phyloP scores from a whole-genome alignment of 2,113 vertebrate species.

The Neogobius melanostomus region DNA sequence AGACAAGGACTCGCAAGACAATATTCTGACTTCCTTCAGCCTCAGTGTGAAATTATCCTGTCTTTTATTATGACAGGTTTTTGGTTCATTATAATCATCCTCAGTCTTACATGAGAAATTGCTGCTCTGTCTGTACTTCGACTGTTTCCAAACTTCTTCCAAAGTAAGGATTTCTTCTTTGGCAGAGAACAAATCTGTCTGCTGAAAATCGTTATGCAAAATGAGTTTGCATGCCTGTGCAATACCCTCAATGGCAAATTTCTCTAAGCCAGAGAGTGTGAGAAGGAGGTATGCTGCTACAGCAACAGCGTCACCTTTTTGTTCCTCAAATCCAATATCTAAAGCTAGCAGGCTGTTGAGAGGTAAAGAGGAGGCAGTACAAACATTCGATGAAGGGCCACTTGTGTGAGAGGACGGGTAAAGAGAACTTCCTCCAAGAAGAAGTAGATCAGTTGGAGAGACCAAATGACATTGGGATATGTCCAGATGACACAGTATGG shows the following conservation, averaged over 20 bases:
- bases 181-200: conserved; percentile 46
- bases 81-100: conserved; percentile 4
- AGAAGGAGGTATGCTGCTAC: conserved; percentile 72
- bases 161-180: conserved; percentile 56
- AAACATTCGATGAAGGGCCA: conserved; percentile 16
- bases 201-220: conserved; percentile 41
- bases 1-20: conserved; percentile 54
- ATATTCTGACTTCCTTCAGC: conserved; percentile 58
- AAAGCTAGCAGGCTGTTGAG: conserved; percentile 69
- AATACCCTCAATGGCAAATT: conserved; percentile 66
- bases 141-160: conserved; percentile 56
- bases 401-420: conserved; percentile 6
- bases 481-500: conserved; percentile 67
- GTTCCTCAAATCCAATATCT: conserved; percentile 71
- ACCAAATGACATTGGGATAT: conserved; percentile 70
- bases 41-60: conserved; percentile 39
- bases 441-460: conserved; percentile 61
- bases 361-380: conserved; percentile 24
- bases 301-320: conserved; percentile 46
- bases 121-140: conserved; percentile 20
- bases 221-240: conserved; percentile 66
- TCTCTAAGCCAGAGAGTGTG: conserved; percentile 61
- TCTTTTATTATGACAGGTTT: conserved; percentile 6
- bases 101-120: conserved; percentile 14
- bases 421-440: conserved; percentile 41